A percentile compares a stretch with the other conserved stretches of the same genome.
phyloP scores from a whole-genome alignment of 2,888 invertebrate genomes.

The Stenichneumon culpator region DNA sequence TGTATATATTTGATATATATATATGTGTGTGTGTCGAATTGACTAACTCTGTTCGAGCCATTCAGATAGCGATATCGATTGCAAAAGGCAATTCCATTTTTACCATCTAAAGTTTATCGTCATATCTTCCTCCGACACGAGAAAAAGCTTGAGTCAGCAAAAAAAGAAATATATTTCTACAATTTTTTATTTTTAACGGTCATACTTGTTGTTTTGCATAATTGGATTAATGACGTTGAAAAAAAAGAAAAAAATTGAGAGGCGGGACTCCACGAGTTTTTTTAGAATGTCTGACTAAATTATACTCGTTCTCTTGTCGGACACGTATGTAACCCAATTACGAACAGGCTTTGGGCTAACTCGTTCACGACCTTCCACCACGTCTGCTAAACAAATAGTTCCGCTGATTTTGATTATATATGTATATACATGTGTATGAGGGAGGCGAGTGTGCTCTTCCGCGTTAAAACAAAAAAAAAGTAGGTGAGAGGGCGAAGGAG shows the following conservation, averaged over 20 bases:
- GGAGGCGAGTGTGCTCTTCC: conserved; percentile 25
- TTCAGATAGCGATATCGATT: conserved; percentile 40
- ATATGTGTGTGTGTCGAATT: conserved; percentile 27
- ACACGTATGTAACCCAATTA: conserved; percentile 40
- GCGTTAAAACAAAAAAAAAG: conserved; percentile 10
- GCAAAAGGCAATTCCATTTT: conserved; percentile 38
- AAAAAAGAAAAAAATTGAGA: conserved; percentile 25
- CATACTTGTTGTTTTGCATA: conserved; percentile 13
- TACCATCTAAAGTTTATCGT: conserved; percentile 42
- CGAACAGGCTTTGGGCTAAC: conserved; percentile 42
- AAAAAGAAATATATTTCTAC: conserved; percentile 1
- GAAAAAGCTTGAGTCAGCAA: conserved; percentile 20
- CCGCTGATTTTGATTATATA: conserved; percentile 41
- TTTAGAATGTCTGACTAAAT: neutral
- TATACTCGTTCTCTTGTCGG: conserved; percentile 41
- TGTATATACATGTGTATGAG: conserved; percentile 29
- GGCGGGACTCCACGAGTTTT: neutral
- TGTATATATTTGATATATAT: conserved; percentile 41
- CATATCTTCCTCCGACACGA: conserved; percentile 56
- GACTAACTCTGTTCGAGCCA: conserved; percentile 42
- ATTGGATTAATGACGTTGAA: conserved; percentile 30
- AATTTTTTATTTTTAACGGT: conserved; percentile 3
- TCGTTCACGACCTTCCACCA: conserved; percentile 46
- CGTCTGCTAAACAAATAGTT: conserved; percentile 47
- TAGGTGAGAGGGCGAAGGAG: conserved; percentile 6